Percentiles rank a stretch among this genome's conserved stretches.
These are phyloP conservation scores for Pseudachorutes palmiensis DNA, from an alignment of 1,140 invertebrate species.

Conservation along the genomic window DNA sequence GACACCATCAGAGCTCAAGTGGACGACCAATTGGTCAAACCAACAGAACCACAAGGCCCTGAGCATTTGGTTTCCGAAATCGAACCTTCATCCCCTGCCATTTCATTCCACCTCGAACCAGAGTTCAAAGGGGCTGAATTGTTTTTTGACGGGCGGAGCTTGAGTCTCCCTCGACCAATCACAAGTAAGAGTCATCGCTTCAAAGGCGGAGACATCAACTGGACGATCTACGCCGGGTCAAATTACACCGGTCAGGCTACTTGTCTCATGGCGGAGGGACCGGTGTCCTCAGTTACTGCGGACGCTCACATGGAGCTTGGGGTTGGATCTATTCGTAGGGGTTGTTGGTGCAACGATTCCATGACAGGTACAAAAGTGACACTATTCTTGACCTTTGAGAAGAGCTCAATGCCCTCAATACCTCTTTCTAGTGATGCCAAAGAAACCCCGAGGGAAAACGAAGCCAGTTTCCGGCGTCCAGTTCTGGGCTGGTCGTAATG, in stretches of 20 bases:
- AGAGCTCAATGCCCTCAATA: neutral
- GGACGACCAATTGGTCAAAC: too few species aligned
- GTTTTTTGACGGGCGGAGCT: neutral
- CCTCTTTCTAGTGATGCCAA: too few species aligned
- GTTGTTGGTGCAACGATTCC: constrained; percentile 3
- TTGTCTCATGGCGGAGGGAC: constrained; percentile 1
- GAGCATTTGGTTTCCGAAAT: neutral
- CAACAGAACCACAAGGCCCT: neutral
- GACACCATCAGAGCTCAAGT: neutral
- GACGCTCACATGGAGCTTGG: neutral
- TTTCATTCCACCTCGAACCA: neutral
- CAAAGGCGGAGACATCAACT: constrained; percentile 4
- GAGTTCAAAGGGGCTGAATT: neutral
- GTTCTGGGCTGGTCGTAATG: neutral
- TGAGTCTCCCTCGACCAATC: neutral
- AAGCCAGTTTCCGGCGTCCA: neutral
- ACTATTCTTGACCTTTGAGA: neutral
- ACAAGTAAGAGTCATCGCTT: neutral
- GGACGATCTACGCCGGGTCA: constrained; percentile 7
- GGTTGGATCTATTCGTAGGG: neutral
- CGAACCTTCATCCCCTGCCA: neutral
- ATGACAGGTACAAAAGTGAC: neutral
- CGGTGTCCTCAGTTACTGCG: neutral
- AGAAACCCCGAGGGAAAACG: too few species aligned
- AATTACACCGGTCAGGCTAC: neutral